Evolutionary conservation across 2,797 vertebrate species (phyloP).

Genomic region (Gymnopithys bicolor): DNA sequence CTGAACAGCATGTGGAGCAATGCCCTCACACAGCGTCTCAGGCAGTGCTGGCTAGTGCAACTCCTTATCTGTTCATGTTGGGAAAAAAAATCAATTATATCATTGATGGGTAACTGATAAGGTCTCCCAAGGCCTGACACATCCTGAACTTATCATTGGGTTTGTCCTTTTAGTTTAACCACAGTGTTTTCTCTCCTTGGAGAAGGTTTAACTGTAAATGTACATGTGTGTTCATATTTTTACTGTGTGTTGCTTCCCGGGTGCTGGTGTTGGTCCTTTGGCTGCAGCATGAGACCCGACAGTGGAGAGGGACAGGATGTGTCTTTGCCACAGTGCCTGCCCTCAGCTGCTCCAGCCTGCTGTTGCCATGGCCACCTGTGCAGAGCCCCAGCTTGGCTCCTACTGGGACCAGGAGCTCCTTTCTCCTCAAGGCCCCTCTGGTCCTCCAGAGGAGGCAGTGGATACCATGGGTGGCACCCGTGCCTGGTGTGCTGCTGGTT

Average conservation of each 20-base stretch:
- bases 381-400: background rate
- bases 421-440: background rate
- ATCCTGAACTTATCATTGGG: background rate
- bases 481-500: background rate
- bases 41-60: background rate
- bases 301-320: background rate
- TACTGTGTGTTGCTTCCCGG: background rate
- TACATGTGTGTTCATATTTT: background rate
- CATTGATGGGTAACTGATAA: conserved; percentile 3
- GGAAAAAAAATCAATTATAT: background rate
- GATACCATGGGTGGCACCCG: background rate
- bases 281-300: background rate
- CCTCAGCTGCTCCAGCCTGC: background rate
- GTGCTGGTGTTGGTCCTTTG: background rate
- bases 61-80: background rate
- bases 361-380: background rate
- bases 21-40: background rate
- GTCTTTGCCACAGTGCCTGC: background rate
- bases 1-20: background rate
- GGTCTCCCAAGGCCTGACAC: background rate
- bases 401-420: background rate
- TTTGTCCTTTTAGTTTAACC: conserved; percentile 37
- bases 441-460: background rate
- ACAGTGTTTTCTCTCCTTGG: background rate
- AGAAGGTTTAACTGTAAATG: conserved; percentile 1